phyloP scores from a whole-genome alignment of 2,797 vertebrate genomes.

The Notolepis coatsorum region DNA sequence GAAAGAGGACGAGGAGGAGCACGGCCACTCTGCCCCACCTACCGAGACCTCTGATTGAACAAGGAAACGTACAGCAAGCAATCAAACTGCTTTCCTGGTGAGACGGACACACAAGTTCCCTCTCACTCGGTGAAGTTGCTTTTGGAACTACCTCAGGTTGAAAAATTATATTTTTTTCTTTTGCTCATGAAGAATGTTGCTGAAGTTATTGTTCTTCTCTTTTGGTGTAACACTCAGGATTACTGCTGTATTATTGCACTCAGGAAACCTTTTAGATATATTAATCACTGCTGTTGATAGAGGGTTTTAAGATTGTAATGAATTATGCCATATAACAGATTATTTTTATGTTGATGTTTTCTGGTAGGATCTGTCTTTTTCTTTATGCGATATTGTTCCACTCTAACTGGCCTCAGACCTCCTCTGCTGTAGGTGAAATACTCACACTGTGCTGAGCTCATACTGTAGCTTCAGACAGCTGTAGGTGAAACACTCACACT shows the following conservation, averaged over 20 bases:
- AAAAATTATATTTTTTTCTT: slow-evolving; percentile 23
- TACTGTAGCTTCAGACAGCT: slow-evolving; percentile 40
- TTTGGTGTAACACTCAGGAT: slow-evolving; percentile 80
- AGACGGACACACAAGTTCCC: slow-evolving; percentile 52
- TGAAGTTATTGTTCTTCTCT: slow-evolving; percentile 44
- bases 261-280: slow-evolving; percentile 69
- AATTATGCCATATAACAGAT: slow-evolving; percentile 43
- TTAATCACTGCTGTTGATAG: slow-evolving; percentile 56
- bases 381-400: slow-evolving; percentile 27
- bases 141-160: slow-evolving; percentile 83
- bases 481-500: slow-evolving; percentile 21
- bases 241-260: slow-evolving; percentile 76
- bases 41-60: slow-evolving; percentile 76
- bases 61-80: slow-evolving; percentile 57
- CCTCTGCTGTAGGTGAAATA: slow-evolving; percentile 22
- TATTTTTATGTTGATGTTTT: slow-evolving; percentile 41
- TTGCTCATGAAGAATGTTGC: slow-evolving; percentile 72
- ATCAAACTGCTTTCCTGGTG: slow-evolving; percentile 71
- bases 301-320: slow-evolving; percentile 44
- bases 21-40: slow-evolving; percentile 73
- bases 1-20: slow-evolving; percentile 86
- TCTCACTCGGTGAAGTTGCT: slow-evolving; percentile 70
- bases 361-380: slow-evolving; percentile 18
- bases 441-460: slow-evolving; percentile 26
- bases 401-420: slow-evolving; percentile 33